Conservation (phyloP, 2,113 vertebrate genomes). For the Dipodomys ordii region DNA sequence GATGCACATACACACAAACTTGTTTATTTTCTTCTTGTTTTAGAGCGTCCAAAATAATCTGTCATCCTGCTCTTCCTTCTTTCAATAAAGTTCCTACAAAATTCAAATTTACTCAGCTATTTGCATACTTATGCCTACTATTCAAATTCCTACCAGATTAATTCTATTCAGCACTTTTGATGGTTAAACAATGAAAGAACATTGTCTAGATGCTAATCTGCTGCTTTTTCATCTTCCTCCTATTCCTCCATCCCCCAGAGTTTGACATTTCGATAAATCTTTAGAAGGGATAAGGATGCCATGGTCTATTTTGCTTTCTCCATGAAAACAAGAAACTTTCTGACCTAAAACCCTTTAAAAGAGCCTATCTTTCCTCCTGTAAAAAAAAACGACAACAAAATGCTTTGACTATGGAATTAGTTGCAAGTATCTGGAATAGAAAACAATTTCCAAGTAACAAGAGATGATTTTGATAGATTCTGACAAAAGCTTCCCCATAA, state of each 20-base stretch:
- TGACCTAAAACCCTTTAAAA: conserved; percentile 73
- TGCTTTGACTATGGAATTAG: conserved; percentile 70
- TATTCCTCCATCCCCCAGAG: conserved; percentile 37
- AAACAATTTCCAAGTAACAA: conserved; percentile 40
- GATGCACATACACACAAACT: not conserved
- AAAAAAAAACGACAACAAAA: conserved; percentile 28
- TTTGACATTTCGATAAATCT: conserved; percentile 77
- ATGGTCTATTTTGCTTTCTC: conserved; percentile 63
- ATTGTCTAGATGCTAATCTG: conserved; percentile 83
- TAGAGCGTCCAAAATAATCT: not conserved
- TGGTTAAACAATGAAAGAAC: conserved; percentile 74
- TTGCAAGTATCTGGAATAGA: conserved; percentile 67
- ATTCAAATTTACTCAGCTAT: conserved; percentile 68
- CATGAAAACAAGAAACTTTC: conserved; percentile 75
- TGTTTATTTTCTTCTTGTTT: conserved; percentile 7
- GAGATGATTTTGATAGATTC: conserved; percentile 68
- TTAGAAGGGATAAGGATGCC: conserved; percentile 59
- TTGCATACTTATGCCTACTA: conserved; percentile 65
- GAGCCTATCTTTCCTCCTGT: conserved; percentile 59
- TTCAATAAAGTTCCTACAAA: conserved; percentile 73
- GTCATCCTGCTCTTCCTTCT: conserved; percentile 47
- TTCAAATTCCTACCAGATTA: conserved; percentile 79
- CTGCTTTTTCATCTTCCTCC: conserved; percentile 79
- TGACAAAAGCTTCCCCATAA: conserved; percentile 68
- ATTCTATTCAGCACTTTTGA: conserved; percentile 76